Conservation (phyloP, 2,113 vertebrate genomes). For the Psilopsiagon aymara region DNA sequence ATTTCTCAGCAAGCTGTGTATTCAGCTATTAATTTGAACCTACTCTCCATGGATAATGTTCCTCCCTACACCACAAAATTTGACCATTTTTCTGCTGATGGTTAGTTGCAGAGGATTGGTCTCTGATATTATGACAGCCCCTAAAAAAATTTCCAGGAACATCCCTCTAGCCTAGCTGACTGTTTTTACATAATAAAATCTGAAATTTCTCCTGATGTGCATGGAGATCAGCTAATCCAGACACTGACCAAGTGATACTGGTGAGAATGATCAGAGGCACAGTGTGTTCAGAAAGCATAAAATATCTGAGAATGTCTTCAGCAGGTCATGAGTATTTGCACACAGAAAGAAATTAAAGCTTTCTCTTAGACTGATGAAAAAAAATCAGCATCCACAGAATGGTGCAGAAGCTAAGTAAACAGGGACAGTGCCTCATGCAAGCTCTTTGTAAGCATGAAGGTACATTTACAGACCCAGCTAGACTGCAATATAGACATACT, state of each 20-base stretch:
- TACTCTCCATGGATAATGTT: background rate
- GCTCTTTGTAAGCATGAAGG: background rate
- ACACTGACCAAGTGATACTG: background rate
- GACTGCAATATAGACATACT: background rate
- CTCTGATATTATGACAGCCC: background rate
- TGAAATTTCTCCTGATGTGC: background rate
- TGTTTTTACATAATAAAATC: background rate
- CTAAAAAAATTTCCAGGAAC: background rate
- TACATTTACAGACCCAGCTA: background rate
- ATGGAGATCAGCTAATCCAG: background rate
- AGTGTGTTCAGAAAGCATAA: background rate
- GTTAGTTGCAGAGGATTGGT: background rate
- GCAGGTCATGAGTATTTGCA: background rate
- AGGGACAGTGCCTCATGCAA: rapidly evolving
- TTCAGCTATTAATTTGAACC: background rate
- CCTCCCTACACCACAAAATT: background rate
- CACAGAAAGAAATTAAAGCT: background rate
- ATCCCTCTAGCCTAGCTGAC: background rate
- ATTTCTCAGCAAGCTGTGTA: background rate
- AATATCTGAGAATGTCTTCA: background rate
- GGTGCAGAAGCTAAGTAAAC: background rate
- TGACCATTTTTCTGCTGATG: background rate
- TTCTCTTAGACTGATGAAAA: background rate
- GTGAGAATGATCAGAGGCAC: background rate
- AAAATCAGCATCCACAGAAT: background rate